phyloP scores from a whole-genome alignment of 64 coral and sea anemone genomes.

The Montipora capricornis region DNA sequence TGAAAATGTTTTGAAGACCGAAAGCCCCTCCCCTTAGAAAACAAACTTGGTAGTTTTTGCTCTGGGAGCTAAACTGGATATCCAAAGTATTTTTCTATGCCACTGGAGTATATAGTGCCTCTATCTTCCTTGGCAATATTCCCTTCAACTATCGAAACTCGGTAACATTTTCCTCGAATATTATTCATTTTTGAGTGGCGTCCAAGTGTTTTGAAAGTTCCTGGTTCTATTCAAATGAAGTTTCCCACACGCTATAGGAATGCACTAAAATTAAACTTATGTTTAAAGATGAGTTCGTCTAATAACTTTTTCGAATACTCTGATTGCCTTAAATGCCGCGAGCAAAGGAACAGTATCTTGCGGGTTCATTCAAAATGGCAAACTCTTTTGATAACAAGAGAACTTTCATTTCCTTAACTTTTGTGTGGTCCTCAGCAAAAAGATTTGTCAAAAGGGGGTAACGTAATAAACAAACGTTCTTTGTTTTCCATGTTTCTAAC shows the following conservation, averaged over 20 bases:
- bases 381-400: neutral
- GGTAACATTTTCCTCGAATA: constrained; percentile 23
- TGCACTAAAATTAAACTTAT: constrained; percentile 58
- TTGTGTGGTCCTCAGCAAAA: too few species aligned
- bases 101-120: neutral
- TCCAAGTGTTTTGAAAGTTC: constrained; percentile 41
- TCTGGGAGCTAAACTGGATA: neutral
- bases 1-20: constrained; percentile 37
- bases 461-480: constrained; percentile 18
- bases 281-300: constrained; percentile 38
- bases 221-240: constrained; percentile 55
- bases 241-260: constrained; percentile 49
- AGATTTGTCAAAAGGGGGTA: neutral
- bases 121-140: constrained; percentile 10
- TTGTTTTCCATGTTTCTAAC: neutral
- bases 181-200: constrained; percentile 34
- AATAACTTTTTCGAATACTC: neutral
- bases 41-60: neutral
- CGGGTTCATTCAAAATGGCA: neutral
- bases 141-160: neutral
- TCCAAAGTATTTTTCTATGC: neutral
- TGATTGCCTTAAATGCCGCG: neutral
- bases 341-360: neutral
- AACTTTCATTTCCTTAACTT: neutral
- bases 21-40: constrained; percentile 13